Conservation (phyloP, 2,113 vertebrate species). For the Bambusicola thoracicus region DNA sequence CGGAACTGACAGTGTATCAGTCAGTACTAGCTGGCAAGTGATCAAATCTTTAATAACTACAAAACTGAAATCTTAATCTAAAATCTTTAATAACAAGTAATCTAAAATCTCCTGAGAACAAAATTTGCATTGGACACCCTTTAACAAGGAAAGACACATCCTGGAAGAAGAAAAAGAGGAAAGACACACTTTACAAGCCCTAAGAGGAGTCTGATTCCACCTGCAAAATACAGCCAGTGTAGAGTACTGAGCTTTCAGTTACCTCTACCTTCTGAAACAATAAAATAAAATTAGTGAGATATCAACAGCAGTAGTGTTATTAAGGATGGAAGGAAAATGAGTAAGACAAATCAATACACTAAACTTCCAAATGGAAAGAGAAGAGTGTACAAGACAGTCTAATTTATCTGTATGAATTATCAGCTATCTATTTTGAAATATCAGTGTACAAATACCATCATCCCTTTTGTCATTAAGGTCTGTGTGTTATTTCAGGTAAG, state of each 20-base stretch:
- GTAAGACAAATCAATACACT: not conserved
- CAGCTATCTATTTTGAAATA: not conserved
- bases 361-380: not conserved
- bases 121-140: not conserved
- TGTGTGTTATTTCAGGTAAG: not conserved
- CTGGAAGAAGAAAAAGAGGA: not conserved
- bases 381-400: not conserved
- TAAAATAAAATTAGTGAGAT: not conserved
- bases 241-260: not conserved
- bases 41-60: conserved; percentile 63
- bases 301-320: not conserved
- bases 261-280: not conserved
- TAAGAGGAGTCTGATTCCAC: not conserved
- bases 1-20: not conserved
- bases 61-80: conserved; percentile 51
- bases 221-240: not conserved
- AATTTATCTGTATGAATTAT: not conserved
- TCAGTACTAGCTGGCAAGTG: not conserved
- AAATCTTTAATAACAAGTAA: conserved; percentile 68
- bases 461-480: not conserved
- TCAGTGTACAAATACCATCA: not conserved
- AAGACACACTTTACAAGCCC: not conserved
- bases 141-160: not conserved
- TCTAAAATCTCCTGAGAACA: conserved; percentile 31
- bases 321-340: not conserved